Evolutionary conservation across 2,113 vertebrate genomes (phyloP).

Genomic region (Lutjanus erythropterus): DNA sequence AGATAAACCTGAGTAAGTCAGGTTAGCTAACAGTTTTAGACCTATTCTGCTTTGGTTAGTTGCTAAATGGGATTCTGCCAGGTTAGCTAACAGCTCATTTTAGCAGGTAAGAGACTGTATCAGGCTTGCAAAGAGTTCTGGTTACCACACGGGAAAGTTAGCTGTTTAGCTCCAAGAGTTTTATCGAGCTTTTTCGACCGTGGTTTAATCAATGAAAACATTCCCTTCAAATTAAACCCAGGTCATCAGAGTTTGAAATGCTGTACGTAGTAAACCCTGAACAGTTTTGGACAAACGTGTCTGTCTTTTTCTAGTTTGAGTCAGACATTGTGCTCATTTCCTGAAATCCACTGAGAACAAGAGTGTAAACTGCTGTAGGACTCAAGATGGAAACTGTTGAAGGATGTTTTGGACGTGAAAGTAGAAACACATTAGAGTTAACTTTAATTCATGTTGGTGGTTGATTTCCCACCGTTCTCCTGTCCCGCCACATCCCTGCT

Average conservation of each 20-base stretch:
- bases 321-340: slow-evolving; percentile 42
- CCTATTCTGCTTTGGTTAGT: no score
- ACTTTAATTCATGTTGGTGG: slow-evolving; percentile 21
- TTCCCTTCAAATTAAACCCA: no score
- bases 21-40: not conserved
- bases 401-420: slow-evolving; percentile 21
- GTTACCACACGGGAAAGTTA: not conserved
- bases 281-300: not conserved
- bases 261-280: no score
- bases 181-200: no score
- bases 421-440: slow-evolving; percentile 26
- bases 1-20: no score
- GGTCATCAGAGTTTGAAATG: no score
- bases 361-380: not conserved
- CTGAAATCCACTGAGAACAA: slow-evolving; percentile 25
- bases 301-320: not conserved
- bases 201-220: no score
- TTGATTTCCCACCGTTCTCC: not conserved
- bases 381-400: not conserved
- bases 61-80: not conserved
- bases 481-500: slow-evolving; percentile 3
- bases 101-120: not conserved
- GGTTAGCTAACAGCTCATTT: not conserved
- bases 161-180: not conserved
- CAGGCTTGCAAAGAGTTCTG: no score